phyloP scores from a whole-genome alignment of 2,797 vertebrate species.

The Periparus ater region DNA sequence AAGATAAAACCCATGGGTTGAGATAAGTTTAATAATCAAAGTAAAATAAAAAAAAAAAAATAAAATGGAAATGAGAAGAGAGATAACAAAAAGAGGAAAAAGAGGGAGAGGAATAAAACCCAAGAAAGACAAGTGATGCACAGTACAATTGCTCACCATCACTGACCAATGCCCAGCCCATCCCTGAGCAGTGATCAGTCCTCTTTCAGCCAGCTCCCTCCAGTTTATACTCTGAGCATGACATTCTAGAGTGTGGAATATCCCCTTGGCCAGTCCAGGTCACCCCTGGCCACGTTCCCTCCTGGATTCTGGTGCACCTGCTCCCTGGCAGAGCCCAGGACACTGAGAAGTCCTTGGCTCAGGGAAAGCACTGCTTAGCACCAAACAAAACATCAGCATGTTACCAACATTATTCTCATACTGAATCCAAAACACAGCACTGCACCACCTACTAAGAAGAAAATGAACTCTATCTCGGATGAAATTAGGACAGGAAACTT shows the following conservation, averaged over 20 bases:
- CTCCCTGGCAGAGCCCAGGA: neutral
- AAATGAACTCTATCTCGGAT: neutral
- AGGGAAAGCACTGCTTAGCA: neutral
- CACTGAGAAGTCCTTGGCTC: neutral
- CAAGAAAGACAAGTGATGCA: neutral
- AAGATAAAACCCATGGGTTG: neutral
- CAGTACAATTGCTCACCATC: neutral
- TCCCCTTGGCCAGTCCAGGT: neutral
- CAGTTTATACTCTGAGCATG: neutral
- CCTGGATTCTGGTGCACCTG: neutral
- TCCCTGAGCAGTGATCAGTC: neutral
- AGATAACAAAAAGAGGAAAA: neutral
- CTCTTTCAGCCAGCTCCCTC: neutral
- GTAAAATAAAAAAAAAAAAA: neutral
- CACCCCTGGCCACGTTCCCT: neutral
- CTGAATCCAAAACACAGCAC: neutral
- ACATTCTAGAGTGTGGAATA: neutral
- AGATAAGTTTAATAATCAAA: neutral
- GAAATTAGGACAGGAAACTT: neutral
- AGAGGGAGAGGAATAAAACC: neutral
- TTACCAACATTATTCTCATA: accelerated
- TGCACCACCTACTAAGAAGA: neutral
- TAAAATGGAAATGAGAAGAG: neutral
- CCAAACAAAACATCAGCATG: accelerated
- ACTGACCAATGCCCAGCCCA: neutral